Percentiles rank a stretch among this genome's conserved stretches.
Conservation (phyloP, 2,797 vertebrate genomes). For the Chloroceryle inda region DNA sequence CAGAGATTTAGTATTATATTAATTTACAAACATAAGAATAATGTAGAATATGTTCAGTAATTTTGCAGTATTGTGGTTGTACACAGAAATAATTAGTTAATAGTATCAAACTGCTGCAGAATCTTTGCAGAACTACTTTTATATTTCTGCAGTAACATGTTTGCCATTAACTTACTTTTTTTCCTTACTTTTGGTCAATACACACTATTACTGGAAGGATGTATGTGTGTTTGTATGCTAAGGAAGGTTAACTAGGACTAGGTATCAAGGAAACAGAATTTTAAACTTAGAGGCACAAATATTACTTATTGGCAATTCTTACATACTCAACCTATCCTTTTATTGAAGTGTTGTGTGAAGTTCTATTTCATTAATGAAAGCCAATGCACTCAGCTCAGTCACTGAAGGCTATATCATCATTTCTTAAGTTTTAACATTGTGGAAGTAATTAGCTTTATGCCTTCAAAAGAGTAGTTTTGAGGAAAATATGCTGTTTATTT, state of each 20-base stretch:
- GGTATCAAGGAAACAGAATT: not conserved
- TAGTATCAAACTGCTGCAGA: not conserved
- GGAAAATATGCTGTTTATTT: not conserved
- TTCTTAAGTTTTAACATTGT: not conserved
- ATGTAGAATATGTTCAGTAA: fast-evolving
- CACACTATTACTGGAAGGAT: not conserved
- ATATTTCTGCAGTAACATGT: not conserved
- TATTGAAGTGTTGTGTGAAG: not conserved
- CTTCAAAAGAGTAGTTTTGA: not conserved
- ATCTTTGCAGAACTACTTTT: not conserved
- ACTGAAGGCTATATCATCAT: not conserved
- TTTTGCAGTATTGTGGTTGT: not conserved
- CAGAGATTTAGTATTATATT: not conserved
- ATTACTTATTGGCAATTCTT: not conserved
- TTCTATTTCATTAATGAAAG: not conserved
- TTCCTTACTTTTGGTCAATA: not conserved
- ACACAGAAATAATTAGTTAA: not conserved
- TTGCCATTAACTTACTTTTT: not conserved
- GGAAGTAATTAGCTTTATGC: not conserved
- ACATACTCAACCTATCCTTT: not conserved
- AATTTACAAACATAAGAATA: not conserved
- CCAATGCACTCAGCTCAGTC: not conserved
- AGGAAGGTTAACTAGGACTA: not conserved
- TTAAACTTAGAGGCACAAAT: not conserved
- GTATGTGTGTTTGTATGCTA: not conserved